Evolutionary conservation across 1,140 invertebrate genomes (phyloP).

Genomic region (Gonioctena quinquepunctata): DNA sequence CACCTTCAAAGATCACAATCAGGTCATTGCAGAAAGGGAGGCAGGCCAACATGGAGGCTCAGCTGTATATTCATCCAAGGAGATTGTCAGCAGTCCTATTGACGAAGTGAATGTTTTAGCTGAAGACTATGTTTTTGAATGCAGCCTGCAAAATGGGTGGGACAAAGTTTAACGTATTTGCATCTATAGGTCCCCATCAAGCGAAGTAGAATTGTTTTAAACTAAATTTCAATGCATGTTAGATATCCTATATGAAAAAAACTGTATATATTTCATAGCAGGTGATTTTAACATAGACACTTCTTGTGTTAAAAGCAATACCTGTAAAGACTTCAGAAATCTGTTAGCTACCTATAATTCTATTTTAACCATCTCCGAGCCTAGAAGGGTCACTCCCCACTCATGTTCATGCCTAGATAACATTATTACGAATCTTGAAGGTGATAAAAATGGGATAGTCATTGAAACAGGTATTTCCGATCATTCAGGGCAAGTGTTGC

Average conservation of each 20-base stretch:
- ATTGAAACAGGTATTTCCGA: not conserved
- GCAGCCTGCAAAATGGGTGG: not conserved
- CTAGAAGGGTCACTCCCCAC: not conserved
- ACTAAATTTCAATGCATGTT: constrained; percentile 2
- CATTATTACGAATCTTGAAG: constrained; percentile 6
- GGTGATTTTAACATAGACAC: not conserved
- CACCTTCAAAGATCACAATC: too few species aligned
- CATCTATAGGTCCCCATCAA: not conserved
- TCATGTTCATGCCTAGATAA: not conserved
- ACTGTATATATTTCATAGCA: not conserved
- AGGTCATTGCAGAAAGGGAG: too few species aligned
- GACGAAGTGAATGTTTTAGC: not conserved
- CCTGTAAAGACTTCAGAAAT: not conserved
- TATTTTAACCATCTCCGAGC: not conserved
- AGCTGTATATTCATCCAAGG: too few species aligned
- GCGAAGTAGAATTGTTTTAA: not conserved
- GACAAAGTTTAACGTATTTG: not conserved
- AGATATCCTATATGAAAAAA: not conserved
- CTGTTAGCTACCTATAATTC: too few species aligned
- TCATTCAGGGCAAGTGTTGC: too few species aligned
- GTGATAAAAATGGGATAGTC: not conserved
- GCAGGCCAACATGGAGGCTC: too few species aligned
- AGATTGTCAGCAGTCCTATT: not conserved
- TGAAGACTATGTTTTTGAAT: not conserved
- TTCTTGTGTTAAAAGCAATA: not conserved